Evolutionary conservation across 2,113 vertebrate genomes (phyloP), one percentile per base, ranked within the genome.

Genomic region (Antennarius striatus): DNA sequence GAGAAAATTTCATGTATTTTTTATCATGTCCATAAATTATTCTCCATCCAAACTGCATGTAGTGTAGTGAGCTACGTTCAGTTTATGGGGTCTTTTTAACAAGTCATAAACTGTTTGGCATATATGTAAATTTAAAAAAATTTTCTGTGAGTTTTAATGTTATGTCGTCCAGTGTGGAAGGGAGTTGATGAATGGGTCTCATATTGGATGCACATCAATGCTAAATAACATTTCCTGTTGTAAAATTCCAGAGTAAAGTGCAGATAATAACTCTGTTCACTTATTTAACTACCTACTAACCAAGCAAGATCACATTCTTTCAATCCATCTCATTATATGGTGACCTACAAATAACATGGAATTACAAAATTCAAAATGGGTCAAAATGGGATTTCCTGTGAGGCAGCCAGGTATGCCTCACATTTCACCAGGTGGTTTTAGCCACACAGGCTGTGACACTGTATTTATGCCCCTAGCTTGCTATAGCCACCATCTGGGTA

Each of bases 21-120:
- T 82, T 73, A 82, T 68, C 49, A 65, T 49, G 50, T 66, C 29
- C 82, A 64, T 85, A 74, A 80, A 87, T 81, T 69, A 58, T 53
- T 62, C 53, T 63, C 43, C 71, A 70, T 73, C 62, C 61, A 73
- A 63, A 59, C 56, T 83, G 67, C 73, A 66, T 63, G 68, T 74
- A 69, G 30, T 54, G 15, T 29, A 6, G 56, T 46, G 56, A 15
- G 56, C 65, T 53, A 40, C 68, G 28, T 5, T 13, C 56, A 49
- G n/a, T 78, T 77, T 67, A 80, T 65, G 28, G 43, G 45, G 1
- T 56, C 62, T 79, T 74, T 84, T 58, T 47, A 82, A 86, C 86
- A 84, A 47, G 63, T 63, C 15, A 71, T 72, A 75, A 80, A 79
- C 50, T 71, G n/a, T 53, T 53, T 56, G 60, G 46, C 45, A 67